phyloP scores from a whole-genome alignment of 2,113 vertebrate species.

The Cyrtonyx montezumae region DNA sequence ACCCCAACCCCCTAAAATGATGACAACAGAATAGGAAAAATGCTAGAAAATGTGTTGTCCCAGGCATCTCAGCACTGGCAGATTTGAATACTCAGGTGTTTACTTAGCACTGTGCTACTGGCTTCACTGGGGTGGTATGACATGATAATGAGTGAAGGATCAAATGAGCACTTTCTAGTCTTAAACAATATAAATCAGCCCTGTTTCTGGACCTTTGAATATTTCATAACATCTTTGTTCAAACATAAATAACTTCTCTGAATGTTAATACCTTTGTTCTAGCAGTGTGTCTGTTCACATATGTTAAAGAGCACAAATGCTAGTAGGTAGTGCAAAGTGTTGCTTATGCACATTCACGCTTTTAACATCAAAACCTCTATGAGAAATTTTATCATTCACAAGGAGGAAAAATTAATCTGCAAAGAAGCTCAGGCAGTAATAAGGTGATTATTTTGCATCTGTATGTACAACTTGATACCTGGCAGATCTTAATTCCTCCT shows the following conservation, averaged over 20 bases:
- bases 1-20: not conserved
- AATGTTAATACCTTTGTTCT: not conserved
- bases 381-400: not conserved
- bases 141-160: not conserved
- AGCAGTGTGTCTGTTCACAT: not conserved
- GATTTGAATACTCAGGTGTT: not conserved
- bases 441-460: constrained; percentile 6
- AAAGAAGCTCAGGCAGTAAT: not conserved
- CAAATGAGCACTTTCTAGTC: not conserved
- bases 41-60: not conserved
- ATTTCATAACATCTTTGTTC: constrained; percentile 15
- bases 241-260: constrained; percentile 26
- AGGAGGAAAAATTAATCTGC: not conserved
- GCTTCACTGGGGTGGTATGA: not conserved
- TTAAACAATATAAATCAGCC: not conserved
- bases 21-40: not conserved
- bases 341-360: not conserved
- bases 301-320: not conserved
- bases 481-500: not conserved
- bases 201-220: not conserved
- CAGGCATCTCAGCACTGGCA: not conserved
- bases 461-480: not conserved
- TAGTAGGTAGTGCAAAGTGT: not conserved
- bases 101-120: not conserved
- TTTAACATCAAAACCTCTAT: constrained; percentile 13